Conservation (phyloP, 2,797 vertebrate genomes). For the Strix occidentalis region DNA sequence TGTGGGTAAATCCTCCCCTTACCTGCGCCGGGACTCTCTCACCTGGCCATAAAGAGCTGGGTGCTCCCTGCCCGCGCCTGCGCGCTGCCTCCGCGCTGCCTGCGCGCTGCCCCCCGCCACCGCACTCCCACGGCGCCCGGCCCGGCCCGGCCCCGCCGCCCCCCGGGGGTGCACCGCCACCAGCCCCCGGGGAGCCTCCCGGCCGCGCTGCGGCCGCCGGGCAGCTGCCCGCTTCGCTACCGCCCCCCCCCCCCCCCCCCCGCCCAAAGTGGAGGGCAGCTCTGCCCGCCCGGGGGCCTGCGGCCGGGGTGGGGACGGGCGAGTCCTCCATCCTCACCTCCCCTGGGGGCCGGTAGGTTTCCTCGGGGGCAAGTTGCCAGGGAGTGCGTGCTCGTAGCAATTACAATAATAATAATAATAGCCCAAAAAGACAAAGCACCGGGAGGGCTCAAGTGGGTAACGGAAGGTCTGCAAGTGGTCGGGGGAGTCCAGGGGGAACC, state of each 20-base stretch:
- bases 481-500: not conserved
- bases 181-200: not conserved
- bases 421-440: not conserved
- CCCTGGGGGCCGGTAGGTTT: not conserved
- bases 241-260: no score
- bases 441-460: not conserved
- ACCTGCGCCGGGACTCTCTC: conserved; percentile 88
- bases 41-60: conserved; percentile 92
- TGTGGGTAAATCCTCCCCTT: conserved; percentile 84
- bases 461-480: not conserved
- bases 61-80: conserved; percentile 91
- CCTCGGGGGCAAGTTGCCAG: not conserved
- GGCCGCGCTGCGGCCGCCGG: not conserved
- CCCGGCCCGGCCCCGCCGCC: not conserved
- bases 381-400: not conserved
- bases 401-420: not conserved
- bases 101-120: conserved; percentile 63
- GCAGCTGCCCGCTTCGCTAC: not conserved
- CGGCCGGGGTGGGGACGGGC: fast-evolving
- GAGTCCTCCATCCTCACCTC: not conserved
- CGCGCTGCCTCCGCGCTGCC: conserved; percentile 75
- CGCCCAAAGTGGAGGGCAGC: not conserved
- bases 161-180: not conserved
- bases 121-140: not conserved
- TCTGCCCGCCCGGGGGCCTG: not conserved